Base-by-base conservation (phyloP, 2,113 vertebrate species). In the Megaceryle torquata region DNA sequence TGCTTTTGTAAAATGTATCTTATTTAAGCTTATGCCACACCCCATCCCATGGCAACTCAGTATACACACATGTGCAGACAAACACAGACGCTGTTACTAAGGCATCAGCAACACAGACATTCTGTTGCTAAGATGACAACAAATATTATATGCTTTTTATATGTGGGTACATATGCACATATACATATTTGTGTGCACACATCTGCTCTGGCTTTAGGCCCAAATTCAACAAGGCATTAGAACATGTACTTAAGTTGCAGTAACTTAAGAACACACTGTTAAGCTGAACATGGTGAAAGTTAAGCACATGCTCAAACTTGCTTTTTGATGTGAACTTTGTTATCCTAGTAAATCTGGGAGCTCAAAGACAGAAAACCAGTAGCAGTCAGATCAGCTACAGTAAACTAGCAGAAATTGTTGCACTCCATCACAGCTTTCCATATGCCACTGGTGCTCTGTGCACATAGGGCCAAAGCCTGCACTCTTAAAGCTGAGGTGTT, bases 21-120 rank as follows among this genome's bases (percentile, higher is more conserved):
- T 69, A 16, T 82, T 79, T 57, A 69, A 59, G 28, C 37, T 6
- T 18, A 28, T 83, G 35, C 20, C 56, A 46, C 48, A 64, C 43
- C 68, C 48, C 72, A n/a, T 69, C 74, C 95, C 76, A 63, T 59
- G 64, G 80, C 76, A 90, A 81, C 51, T 43, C 65, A 15, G 70
- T 26, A 13, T 9, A 24, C 56, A 37, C 1, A 2, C 10, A 44
- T 0, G 21, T 57, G 21, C 64, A 86, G 68, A 74, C n/a, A 21
- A 3, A 69, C 74, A 91, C 85, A 76, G 69, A 24, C 0, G 0
- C 59, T 56, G 88, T 86, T 90, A 65, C 95, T 79, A 50, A 72
- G 95, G 68, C 54, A 74, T 10, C 60, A 37, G 75, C 75, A 77
- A 60, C 59, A 83, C 82, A 83, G 50, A 57, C 37, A 6, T 44